Conservation (phyloP, 2,113 vertebrate genomes). For the Xiphophorus maculatus region DNA sequence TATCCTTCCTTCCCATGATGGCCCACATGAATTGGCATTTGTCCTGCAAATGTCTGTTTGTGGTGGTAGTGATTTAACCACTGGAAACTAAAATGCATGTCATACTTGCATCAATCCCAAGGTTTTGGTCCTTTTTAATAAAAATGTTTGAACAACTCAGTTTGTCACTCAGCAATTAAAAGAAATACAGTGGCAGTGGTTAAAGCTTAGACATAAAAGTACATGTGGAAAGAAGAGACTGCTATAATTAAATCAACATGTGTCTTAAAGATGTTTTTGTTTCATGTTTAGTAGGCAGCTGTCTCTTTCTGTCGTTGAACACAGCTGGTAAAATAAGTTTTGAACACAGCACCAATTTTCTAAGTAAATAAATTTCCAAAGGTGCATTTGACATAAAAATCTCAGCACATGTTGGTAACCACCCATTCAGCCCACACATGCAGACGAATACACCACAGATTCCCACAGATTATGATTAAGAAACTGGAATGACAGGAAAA, state of each 20-base stretch:
- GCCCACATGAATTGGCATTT: conserved; percentile 89
- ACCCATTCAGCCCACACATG: background rate
- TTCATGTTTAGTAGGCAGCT: background rate
- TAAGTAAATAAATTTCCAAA: no score
- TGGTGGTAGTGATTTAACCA: conserved; percentile 14
- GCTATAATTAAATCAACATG: background rate
- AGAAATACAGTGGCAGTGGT: background rate
- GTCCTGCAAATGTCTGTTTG: conserved; percentile 81
- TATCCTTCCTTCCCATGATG: conserved; percentile 84
- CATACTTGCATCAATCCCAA: conserved; percentile 36
- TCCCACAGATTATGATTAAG: background rate
- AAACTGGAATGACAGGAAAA: background rate
- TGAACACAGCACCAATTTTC: background rate
- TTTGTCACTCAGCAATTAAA: background rate
- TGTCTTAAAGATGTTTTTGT: background rate
- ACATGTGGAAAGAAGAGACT: background rate
- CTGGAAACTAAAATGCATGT: conserved; percentile 19
- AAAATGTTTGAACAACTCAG: conserved; percentile 28
- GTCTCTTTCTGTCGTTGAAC: background rate
- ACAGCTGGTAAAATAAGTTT: background rate
- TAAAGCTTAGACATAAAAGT: background rate
- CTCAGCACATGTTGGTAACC: no score
- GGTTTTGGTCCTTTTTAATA: conserved; percentile 32
- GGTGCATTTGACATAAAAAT: no score
- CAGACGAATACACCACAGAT: background rate